Percentiles rank a stretch among this genome's conserved stretches.
These are phyloP conservation scores for Drosophila diplacantha DNA, from an alignment of 2,888 invertebrate genomes.

Conservation along the genomic window DNA sequence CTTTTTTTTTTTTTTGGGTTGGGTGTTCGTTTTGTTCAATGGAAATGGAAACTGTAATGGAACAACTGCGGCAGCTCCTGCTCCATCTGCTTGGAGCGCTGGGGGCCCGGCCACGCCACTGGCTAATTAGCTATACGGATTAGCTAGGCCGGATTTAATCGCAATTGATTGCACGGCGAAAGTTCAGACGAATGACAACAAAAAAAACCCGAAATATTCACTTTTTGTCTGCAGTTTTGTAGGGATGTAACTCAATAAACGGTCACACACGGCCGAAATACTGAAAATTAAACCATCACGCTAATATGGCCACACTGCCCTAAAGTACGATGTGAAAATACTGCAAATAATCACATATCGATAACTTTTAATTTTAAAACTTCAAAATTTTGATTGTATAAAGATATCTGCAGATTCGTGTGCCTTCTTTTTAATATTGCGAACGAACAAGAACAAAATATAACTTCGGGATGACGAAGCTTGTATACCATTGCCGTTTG, in stretches of 20 bases:
- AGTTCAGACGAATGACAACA: slow-evolving; percentile 27
- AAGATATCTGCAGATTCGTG: too few species aligned
- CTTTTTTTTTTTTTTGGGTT: slow-evolving; percentile 63
- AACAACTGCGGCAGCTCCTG: slow-evolving; percentile 49
- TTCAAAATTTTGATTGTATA: too few species aligned
- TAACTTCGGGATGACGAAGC: too few species aligned
- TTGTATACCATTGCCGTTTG: too few species aligned
- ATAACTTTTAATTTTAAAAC: not conserved
- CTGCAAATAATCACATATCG: not conserved
- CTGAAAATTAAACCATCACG: not conserved
- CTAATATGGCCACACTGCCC: not conserved
- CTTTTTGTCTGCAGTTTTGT: slow-evolving; percentile 31
- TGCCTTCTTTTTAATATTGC: too few species aligned
- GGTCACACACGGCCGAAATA: slow-evolving; percentile 5
- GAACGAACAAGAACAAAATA: too few species aligned
- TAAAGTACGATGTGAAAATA: not conserved
- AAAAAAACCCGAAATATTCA: slow-evolving; percentile 29
- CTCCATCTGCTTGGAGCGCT: slow-evolving; percentile 54
- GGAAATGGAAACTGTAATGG: slow-evolving; percentile 36
- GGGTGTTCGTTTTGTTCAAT: slow-evolving; percentile 61
- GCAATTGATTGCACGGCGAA: slow-evolving; percentile 24
- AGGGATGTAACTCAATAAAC: slow-evolving; percentile 18
- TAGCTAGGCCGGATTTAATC: slow-evolving; percentile 4
- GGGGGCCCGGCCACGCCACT: slow-evolving; percentile 20
- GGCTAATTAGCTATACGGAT: slow-evolving; percentile 13